Evolutionary conservation across 2,888 invertebrate species (phyloP).

Genomic region (Neoaliturus tenellus): DNA sequence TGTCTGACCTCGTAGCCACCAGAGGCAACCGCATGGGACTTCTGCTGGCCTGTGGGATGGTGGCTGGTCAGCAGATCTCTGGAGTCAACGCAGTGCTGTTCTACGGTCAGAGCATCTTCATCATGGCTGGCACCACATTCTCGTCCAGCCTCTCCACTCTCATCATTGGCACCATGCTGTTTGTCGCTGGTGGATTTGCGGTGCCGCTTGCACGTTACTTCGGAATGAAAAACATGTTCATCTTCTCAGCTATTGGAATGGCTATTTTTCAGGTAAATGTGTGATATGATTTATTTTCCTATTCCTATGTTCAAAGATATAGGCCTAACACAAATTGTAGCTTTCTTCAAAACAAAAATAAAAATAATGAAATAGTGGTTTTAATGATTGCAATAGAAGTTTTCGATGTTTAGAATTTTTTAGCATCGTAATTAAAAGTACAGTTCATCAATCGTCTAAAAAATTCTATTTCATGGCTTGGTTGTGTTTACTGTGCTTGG

Average conservation of each 20-base stretch:
- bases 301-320: no score
- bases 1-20: conserved; percentile 60
- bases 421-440: no score
- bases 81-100: conserved; percentile 90
- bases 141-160: conserved; percentile 82
- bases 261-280: conserved; percentile 64
- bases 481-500: no score
- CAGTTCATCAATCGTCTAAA: no score
- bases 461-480: no score
- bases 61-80: conserved; percentile 89
- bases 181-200: conserved; percentile 74
- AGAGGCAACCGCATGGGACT: conserved; percentile 78
- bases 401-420: no score
- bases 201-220: conserved; percentile 71
- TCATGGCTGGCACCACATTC: conserved; percentile 79
- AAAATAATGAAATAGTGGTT: no score
- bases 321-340: no score
- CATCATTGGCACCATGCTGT: conserved; percentile 84
- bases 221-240: conserved; percentile 72
- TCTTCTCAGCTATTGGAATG: conserved; percentile 70
- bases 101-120: conserved; percentile 83
- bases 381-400: no score
- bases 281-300: no score
- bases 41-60: conserved; percentile 72
- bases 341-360: no score